Percentiles rank a stretch among this genome's conserved stretches.
Evolutionary conservation across 2,113 vertebrate species (phyloP).

Genomic region (Nibea albiflora): DNA sequence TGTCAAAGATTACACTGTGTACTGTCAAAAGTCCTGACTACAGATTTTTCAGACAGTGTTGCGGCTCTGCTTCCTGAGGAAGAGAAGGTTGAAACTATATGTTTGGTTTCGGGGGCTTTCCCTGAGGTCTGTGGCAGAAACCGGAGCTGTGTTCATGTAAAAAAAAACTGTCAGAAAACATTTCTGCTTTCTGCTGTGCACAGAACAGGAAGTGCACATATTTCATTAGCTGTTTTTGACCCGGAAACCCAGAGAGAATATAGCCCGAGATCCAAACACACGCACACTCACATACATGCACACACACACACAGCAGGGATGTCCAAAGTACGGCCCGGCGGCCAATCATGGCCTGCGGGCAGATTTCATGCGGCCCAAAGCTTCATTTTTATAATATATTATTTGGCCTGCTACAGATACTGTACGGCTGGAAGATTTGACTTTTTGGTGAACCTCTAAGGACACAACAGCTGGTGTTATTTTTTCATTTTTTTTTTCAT

Average conservation of each 20-base stretch:
- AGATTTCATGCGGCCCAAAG: too few species aligned
- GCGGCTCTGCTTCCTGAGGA: neutral
- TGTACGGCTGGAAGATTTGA: too few species aligned
- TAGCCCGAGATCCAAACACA: neutral
- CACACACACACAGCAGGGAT: neutral
- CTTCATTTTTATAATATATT: too few species aligned
- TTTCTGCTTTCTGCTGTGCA: constrained; percentile 66
- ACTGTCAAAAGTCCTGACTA: neutral
- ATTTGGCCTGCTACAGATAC: too few species aligned
- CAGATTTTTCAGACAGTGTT: neutral
- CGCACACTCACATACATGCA: neutral
- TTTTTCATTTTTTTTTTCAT: too few species aligned
- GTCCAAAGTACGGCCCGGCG: too few species aligned
- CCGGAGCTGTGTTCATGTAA: neutral
- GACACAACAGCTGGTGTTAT: too few species aligned
- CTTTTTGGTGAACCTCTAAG: too few species aligned
- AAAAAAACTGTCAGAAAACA: neutral
- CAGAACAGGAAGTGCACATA: constrained; percentile 37
- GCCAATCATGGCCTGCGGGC: too few species aligned
- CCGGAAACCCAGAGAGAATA: neutral
- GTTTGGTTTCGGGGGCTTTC: constrained; percentile 64
- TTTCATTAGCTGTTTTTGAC: neutral
- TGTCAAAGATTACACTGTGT: neutral
- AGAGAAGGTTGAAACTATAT: neutral
- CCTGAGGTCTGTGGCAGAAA: constrained; percentile 56